Evolutionary conservation across 2,797 vertebrate genomes (phyloP).

Genomic region (Phrynocephalus vlangalii): DNA sequence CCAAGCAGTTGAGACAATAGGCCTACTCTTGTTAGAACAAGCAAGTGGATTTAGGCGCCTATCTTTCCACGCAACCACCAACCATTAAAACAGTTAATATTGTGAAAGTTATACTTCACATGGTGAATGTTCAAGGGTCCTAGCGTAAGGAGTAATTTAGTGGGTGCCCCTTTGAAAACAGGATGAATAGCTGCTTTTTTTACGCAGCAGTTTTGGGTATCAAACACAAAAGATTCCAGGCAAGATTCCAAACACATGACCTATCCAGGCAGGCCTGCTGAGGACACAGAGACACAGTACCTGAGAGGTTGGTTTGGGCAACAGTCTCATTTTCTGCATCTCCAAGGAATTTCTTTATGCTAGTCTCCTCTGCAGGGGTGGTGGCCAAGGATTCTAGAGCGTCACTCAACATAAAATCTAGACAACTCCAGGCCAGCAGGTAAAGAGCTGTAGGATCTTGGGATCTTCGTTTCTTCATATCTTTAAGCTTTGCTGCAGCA

Average conservation of each 20-base stretch:
- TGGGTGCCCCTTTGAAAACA: no score
- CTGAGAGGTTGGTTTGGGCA: constrained; percentile 44
- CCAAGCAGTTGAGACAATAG: no score
- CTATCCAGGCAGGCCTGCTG: not conserved
- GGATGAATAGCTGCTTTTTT: not conserved
- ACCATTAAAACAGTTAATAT: not conserved
- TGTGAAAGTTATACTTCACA: not conserved
- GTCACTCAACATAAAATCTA: constrained; percentile 29
- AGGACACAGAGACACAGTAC: constrained; percentile 22
- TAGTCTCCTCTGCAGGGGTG: not conserved
- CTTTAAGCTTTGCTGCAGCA: constrained; percentile 7
- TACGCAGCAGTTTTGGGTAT: accelerated
- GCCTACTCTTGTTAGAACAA: no score
- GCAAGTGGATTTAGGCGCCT: no score
- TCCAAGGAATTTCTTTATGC: constrained; percentile 17
- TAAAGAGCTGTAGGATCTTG: constrained; percentile 24
- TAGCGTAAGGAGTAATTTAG: not conserved
- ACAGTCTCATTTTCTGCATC: constrained; percentile 39
- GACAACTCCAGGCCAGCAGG: constrained; percentile 57
- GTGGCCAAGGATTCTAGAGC: not conserved
- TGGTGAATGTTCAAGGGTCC: not conserved
- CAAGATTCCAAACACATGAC: no score
- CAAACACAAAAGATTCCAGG: not conserved
- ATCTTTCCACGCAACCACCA: not conserved
- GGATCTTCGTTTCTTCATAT: constrained; percentile 28